Conservation (phyloP, 2,888 invertebrate genomes). For the Girardia tigrina region DNA sequence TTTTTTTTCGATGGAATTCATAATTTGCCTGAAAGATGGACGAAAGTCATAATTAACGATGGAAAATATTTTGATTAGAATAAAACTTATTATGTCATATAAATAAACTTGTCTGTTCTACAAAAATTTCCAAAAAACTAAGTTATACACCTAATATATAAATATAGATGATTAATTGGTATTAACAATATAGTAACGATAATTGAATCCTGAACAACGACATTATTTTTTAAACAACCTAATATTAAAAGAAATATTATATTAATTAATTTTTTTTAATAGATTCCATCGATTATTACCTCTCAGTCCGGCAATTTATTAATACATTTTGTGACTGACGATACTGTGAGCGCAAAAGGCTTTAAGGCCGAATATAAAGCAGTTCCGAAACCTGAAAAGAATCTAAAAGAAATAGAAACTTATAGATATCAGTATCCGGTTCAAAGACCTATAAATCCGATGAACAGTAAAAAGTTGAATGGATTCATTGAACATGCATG, state of each 20-base stretch:
- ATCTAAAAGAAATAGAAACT: neutral
- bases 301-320: neutral
- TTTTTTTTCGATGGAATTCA: too few relatives aligned
- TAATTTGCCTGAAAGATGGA: too few relatives aligned
- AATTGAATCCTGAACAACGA: too few relatives aligned
- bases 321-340: neutral
- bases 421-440: neutral
- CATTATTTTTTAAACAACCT: too few relatives aligned
- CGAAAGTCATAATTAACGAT: too few relatives aligned
- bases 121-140: too few relatives aligned
- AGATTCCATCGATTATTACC: neutral
- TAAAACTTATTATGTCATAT: too few relatives aligned
- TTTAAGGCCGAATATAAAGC: slow-evolving; percentile 11
- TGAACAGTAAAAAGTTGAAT: neutral
- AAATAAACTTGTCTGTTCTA: too few relatives aligned
- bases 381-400: neutral
- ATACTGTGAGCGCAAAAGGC: neutral
- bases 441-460: neutral
- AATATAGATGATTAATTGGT: too few relatives aligned
- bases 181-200: too few relatives aligned
- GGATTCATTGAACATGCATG: slow-evolving; percentile 15
- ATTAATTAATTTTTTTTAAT: neutral
- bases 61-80: too few relatives aligned
- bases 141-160: neutral
- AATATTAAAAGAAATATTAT: neutral